Evolutionary conservation across 2,888 invertebrate species (phyloP).

Genomic region (Geophilus truncorum): DNA sequence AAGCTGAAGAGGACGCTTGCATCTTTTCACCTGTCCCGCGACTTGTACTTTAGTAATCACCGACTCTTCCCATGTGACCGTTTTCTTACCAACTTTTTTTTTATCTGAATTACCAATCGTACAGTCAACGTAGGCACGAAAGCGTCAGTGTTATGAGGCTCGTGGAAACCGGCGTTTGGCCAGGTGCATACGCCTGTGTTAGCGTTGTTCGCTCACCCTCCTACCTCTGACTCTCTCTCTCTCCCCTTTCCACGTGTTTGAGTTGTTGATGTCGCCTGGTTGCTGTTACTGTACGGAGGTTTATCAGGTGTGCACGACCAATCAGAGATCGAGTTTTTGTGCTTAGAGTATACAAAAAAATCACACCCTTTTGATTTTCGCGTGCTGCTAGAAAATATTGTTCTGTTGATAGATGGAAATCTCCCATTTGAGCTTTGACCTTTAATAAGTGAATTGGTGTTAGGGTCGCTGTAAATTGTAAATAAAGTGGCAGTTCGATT

Average conservation of each 20-base stretch:
- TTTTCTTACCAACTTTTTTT: neutral
- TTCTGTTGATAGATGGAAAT: neutral
- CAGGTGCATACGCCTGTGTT: neutral
- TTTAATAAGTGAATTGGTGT: neutral
- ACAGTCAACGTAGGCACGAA: neutral
- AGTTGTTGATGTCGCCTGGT: slow-evolving; percentile 17
- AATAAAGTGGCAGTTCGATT: neutral
- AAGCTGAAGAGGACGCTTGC: neutral
- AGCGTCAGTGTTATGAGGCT: neutral
- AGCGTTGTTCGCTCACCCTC: neutral
- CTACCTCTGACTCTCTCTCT: neutral
- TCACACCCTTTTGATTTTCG: slow-evolving; percentile 5
- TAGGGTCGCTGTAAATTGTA: neutral
- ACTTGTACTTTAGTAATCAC: neutral
- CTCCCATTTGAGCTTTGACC: neutral
- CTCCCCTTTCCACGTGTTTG: slow-evolving; percentile 18
- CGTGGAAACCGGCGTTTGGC: neutral
- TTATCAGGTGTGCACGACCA: neutral
- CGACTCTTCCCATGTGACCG: neutral
- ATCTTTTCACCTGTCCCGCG: neutral
- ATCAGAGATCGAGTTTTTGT: neutral
- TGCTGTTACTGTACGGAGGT: neutral
- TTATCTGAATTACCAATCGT: neutral
- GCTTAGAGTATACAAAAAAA: neutral
- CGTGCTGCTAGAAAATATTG: neutral